These are phyloP conservation scores for Mycteria americana DNA, from an alignment of 2,797 vertebrate species.

Conservation along the genomic window DNA sequence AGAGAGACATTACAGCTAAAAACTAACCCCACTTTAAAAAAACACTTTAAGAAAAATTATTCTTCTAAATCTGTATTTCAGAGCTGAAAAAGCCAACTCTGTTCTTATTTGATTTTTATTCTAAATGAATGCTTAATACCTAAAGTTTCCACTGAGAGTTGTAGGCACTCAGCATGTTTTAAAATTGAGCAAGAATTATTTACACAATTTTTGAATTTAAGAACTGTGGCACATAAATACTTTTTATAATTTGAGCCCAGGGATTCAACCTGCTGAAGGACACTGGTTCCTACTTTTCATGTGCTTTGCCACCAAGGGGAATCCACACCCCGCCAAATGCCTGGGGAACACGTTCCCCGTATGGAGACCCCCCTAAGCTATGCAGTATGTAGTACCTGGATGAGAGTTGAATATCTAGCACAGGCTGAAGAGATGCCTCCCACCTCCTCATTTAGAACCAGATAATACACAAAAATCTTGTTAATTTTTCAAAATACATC, in stretches of 20 bases:
- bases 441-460: not conserved
- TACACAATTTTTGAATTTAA: not conserved
- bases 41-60: not conserved
- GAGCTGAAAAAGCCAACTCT: not conserved
- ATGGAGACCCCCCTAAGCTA: not conserved
- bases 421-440: not conserved
- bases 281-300: rapidly evolving
- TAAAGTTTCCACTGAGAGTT: not conserved
- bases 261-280: not conserved
- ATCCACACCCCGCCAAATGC: rapidly evolving
- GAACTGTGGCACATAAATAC: not conserved
- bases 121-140: not conserved
- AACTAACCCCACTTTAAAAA: not conserved
- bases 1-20: not conserved
- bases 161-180: not conserved
- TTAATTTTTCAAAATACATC: not conserved
- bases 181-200: not conserved
- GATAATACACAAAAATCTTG: not conserved
- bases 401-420: not conserved
- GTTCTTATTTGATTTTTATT: not conserved
- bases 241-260: not conserved
- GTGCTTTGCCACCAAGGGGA: not conserved
- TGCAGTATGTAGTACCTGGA: not conserved
- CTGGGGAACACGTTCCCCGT: rapidly evolving
- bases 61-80: not conserved